phyloP scores from a whole-genome alignment of 2,113 vertebrate genomes.

The Choloepus hoffmanni region DNA sequence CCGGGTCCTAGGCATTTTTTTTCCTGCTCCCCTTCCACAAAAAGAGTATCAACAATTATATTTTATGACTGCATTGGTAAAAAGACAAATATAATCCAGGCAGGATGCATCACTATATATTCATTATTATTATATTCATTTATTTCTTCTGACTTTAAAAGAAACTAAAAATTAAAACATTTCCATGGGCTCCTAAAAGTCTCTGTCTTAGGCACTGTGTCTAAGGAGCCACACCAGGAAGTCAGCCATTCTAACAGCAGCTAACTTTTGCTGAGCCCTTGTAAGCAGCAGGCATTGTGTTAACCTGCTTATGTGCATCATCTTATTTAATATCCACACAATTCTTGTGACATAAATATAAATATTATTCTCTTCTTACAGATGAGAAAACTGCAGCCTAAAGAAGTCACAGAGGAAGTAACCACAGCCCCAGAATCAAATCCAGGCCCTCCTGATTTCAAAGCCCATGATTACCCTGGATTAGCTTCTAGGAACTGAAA shows the following conservation, averaged over 20 bases:
- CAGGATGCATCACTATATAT: neutral
- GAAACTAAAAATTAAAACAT: neutral
- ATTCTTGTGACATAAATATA: neutral
- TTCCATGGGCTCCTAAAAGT: neutral
- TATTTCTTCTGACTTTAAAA: neutral
- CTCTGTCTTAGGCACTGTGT: neutral
- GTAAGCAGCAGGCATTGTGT: too few relatives aligned
- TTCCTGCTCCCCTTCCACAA: neutral
- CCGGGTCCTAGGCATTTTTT: neutral
- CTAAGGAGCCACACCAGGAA: neutral
- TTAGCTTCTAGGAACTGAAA: neutral
- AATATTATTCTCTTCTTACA: neutral
- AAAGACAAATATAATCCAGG: neutral
- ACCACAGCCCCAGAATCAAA: neutral
- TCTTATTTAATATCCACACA: neutral
- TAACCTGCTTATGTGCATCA: neutral
- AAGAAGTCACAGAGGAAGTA: neutral
- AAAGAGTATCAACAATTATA: neutral
- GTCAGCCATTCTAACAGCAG: neutral
- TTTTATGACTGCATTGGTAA: slow-evolving; percentile 3
- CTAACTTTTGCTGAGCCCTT: neutral
- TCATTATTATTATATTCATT: neutral
- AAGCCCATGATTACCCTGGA: neutral
- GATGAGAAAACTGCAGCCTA: neutral
- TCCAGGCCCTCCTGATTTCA: neutral